These are phyloP conservation scores for Pyrrhura leucotis DNA, from an alignment of 2,797 vertebrate genomes.

Conservation along the genomic window DNA sequence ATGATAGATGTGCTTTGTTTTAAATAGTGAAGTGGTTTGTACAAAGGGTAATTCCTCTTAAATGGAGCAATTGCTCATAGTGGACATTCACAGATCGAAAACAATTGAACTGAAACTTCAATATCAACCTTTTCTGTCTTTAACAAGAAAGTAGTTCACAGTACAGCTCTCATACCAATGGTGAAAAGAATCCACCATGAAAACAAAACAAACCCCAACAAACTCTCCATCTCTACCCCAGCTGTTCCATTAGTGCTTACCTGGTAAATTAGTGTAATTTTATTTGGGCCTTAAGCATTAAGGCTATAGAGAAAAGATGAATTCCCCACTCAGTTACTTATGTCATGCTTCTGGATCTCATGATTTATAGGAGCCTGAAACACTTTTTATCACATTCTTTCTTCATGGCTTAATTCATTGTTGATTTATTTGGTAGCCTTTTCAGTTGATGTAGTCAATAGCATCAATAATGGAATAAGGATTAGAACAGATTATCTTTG, in stretches of 20 bases:
- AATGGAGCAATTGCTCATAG: slow-evolving; percentile 83
- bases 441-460: slow-evolving; percentile 62
- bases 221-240: neutral
- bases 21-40: slow-evolving; percentile 83
- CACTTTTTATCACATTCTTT: slow-evolving; percentile 69
- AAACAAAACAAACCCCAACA: slow-evolving; percentile 35
- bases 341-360: slow-evolving; percentile 32
- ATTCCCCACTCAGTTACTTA: slow-evolving; percentile 34
- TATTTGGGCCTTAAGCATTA: slow-evolving; percentile 57
- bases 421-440: slow-evolving; percentile 73
- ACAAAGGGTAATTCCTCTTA: slow-evolving; percentile 83
- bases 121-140: slow-evolving; percentile 79
- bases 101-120: slow-evolving; percentile 82
- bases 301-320: slow-evolving; percentile 51
- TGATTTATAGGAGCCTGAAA: slow-evolving; percentile 70
- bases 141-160: slow-evolving; percentile 76
- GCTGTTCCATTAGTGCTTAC: slow-evolving; percentile 36
- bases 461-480: slow-evolving; percentile 72
- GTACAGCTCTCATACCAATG: neutral
- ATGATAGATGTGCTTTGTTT: slow-evolving; percentile 84
- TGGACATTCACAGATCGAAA: slow-evolving; percentile 82
- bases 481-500: slow-evolving; percentile 73
- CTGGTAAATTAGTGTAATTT: slow-evolving; percentile 62
- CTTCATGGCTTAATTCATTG: slow-evolving; percentile 71
- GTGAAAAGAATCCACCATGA: slow-evolving; percentile 16